Evolutionary conservation across 2,888 invertebrate genomes (phyloP), one percentile per base, ranked within the genome.

Genomic region (Tipula vernalis): DNA sequence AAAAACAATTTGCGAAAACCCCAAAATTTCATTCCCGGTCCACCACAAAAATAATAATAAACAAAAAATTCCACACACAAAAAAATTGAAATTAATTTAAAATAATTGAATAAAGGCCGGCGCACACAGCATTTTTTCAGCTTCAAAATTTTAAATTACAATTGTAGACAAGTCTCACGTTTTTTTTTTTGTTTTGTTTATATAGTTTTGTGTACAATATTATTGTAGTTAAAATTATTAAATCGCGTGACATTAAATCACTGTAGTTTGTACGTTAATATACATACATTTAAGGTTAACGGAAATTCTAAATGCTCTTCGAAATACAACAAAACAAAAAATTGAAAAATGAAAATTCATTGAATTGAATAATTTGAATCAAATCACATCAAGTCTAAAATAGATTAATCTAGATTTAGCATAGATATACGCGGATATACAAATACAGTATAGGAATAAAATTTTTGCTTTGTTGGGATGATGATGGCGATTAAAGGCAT

Each of bases 341-440:
- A 71, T 71, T 71, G 71, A 28, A 71, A 71, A 71, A 71, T 71
- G 71, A 71, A 71, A 71, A 71, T 71, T 71, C 71, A 71, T 71
- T 71, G 71, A 71, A 71, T 71, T 71, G 71, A 71, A 71, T 71
- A 71, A 71, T 71, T 71, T 71, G 71, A 71, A 71, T 71, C 71
- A 71, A 71, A 71, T 71, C 71, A 71, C 71, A 71, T 71, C 71
- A 18, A 10, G 28, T 71, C 71, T 71, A 71, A 71, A 71, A 71
- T 10, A 71, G 28, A 71, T 71, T 71, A 28, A 71, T 71, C 71
- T 71, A 71, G 71, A 71, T 71, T 71, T 28, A 13, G 15, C 10
- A 71, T 15, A 51, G 28, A 28, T 71, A n/a, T 2, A 2, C 28
- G 28, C 71, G 71, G 71, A 71, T 71, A 71, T 28, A 71, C 10